These are phyloP conservation scores for Procambarus clarkii DNA, from an alignment of 1,140 invertebrate species.

Conservation along the genomic window DNA sequence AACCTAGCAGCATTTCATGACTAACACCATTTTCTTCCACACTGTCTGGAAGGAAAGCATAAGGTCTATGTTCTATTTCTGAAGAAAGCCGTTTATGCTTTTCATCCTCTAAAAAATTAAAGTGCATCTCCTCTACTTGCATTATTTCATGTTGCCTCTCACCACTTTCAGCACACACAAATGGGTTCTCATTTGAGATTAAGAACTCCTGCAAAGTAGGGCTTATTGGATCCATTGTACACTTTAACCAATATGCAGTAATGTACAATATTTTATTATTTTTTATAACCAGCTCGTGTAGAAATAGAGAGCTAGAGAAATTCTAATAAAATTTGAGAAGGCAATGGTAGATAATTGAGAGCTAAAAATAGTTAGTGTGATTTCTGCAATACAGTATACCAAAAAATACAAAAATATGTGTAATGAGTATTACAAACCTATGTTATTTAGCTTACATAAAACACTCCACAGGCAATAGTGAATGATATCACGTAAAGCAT, in stretches of 20 bases:
- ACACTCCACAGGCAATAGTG: neutral
- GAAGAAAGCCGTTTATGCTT: neutral
- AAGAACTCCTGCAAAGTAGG: neutral
- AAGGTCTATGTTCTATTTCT: neutral
- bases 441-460: neutral
- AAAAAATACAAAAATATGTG: no score
- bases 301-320: neutral
- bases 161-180: neutral
- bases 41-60: neutral
- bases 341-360: neutral
- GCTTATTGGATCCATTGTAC: neutral
- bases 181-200: neutral
- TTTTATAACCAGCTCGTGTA: neutral
- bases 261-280: neutral
- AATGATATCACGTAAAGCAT: neutral
- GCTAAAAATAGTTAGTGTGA: neutral
- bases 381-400: no score
- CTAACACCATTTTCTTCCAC: neutral
- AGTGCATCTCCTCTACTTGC: neutral
- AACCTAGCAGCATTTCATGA: neutral
- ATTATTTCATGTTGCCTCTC: neutral
- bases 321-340: neutral
- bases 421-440: neutral
- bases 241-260: neutral
- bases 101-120: slow-evolving; percentile 4